These are phyloP conservation scores for Amphipyra berbera DNA, from an alignment of 2,888 invertebrate genomes.

Conservation along the genomic window DNA sequence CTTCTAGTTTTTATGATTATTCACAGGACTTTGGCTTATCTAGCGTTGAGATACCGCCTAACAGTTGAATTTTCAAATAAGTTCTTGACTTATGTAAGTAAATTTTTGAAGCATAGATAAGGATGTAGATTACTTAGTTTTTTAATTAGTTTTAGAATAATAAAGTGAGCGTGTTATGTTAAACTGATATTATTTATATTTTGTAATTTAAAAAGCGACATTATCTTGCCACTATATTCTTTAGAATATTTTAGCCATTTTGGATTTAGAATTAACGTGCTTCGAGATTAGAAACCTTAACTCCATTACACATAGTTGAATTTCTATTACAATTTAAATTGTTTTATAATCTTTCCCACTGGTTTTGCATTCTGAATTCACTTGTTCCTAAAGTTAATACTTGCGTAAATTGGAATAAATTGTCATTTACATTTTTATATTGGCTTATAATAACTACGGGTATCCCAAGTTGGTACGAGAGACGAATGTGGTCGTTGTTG, in stretches of 20 bases:
- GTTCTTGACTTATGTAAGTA: slow-evolving; percentile 88
- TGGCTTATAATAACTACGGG: too few species aligned
- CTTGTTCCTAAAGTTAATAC: too few species aligned
- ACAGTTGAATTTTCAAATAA: slow-evolving; percentile 89
- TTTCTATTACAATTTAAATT: not conserved
- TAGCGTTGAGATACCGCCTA: slow-evolving; percentile 89
- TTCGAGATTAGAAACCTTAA: too few species aligned
- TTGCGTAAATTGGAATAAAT: too few species aligned
- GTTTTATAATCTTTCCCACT: too few species aligned
- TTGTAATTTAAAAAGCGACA: not conserved
- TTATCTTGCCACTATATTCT: slow-evolving; percentile 35
- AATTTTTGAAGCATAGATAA: slow-evolving; percentile 88
- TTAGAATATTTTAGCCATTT: too few species aligned
- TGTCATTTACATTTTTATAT: too few species aligned
- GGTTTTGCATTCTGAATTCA: too few species aligned
- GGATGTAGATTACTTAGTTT: not conserved
- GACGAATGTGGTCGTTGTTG: too few species aligned
- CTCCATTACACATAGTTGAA: too few species aligned
- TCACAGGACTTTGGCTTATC: slow-evolving; percentile 88
- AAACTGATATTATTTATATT: slow-evolving; percentile 9
- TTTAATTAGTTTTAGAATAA: not conserved
- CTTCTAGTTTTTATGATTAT: slow-evolving; percentile 89
- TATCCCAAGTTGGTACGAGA: too few species aligned
- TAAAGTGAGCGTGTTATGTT: not conserved
- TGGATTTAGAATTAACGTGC: too few species aligned